Evolutionary conservation across 2,888 invertebrate species (phyloP).

Genomic region (Leucania comma): DNA sequence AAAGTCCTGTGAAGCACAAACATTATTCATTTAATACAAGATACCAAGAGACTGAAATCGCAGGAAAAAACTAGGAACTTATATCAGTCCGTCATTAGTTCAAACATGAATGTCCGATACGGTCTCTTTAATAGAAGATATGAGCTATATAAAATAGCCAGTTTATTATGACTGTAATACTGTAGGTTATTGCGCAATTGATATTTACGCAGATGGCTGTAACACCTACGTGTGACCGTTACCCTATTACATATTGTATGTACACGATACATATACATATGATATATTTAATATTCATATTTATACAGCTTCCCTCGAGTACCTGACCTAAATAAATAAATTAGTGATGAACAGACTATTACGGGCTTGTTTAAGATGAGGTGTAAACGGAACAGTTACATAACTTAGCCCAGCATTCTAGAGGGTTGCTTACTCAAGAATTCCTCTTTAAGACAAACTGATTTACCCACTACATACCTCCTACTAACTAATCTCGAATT

Average conservation of each 20-base stretch:
- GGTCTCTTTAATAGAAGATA: not conserved
- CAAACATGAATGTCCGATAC: not conserved
- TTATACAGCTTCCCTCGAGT: conserved; percentile 19
- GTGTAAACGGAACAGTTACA: conserved; percentile 5
- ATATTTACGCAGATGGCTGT: not conserved
- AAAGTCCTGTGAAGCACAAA: too few relatives aligned
- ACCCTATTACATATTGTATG: conserved; percentile 15
- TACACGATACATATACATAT: conserved; percentile 3
- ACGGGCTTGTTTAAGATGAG: conserved; percentile 2
- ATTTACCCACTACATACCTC: not conserved
- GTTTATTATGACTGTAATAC: not conserved
- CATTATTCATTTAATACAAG: too few relatives aligned
- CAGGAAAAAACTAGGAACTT: not conserved
- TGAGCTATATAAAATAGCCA: not conserved
- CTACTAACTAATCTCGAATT: not conserved
- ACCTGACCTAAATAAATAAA: conserved; percentile 40
- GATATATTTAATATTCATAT: conserved; percentile 34
- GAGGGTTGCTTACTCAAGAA: not conserved
- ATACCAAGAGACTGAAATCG: too few relatives aligned
- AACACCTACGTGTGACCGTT: conserved; percentile 17
- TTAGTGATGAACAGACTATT: conserved; percentile 22
- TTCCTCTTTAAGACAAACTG: not conserved
- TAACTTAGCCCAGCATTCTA: not conserved
- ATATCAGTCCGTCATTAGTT: not conserved
- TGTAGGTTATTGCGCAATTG: conserved; percentile 9